Base-by-base conservation (phyloP, 2,888 invertebrate genomes). In the Melanotus villosus region DNA sequence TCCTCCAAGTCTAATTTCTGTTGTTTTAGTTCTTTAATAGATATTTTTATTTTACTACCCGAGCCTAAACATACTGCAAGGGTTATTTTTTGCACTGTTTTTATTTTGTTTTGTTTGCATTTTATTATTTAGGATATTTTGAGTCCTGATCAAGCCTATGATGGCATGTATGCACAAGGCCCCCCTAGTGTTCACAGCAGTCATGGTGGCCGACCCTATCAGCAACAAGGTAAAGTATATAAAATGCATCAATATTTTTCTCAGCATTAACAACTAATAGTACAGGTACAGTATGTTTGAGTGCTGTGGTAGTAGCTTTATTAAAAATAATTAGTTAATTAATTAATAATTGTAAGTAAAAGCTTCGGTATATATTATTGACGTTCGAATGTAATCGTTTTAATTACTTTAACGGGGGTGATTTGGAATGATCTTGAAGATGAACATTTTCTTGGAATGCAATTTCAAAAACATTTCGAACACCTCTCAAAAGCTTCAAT, bases 81-180 rank as follows among this genome's bases (percentile, higher is more conserved):
- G 74, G 64, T 52, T 72, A 64, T 70, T 74, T 70, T 71, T 77
- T 75, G 57, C 47, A 52, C 45, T 65, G 43, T 76, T 65, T 75
- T 78, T 75, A 64, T 77, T 77, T 75, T 76, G 78, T 79, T 78
- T 78, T 74, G 75, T 79, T 82, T 82, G 81, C 81, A 76, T 85
- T 85, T 80, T 84, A 81, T 80, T 80, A 80, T 80, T 81, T 90
- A 95, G 95, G 97, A 95, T 86, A 94, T 95, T 91, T 91, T 94
- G 86, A 93, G 92, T 83, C 93, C 95, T 81, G 96, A 96, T 85
- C 96, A 96, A 87, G 92, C 94, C 82, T 97, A 95, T 88, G 96
- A 96, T 85, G 94, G 94, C 85, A 91, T 96, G 89, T 97, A 96
- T 87, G 93, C 93, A 83, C 96, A 96, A 85, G 93, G 96, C 84